Base-by-base conservation (phyloP, 2,113 vertebrate species). In the Bubo scandiacus region DNA sequence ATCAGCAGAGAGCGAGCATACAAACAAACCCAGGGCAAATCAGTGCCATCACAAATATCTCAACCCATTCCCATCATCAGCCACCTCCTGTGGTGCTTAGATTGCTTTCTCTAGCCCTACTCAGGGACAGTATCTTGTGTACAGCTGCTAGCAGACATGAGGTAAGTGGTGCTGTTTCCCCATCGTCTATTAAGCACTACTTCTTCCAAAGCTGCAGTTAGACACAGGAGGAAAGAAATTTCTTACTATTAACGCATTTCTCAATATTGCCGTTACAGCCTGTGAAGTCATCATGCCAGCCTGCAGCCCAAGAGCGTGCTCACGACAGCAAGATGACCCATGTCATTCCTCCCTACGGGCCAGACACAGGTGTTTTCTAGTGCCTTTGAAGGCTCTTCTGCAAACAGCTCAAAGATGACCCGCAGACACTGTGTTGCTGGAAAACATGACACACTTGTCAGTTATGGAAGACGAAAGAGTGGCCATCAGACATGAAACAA, bases 321-420 rank as follows among this genome's bases (percentile, higher is more conserved):
- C 25, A 34, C 2, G 42, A 20, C 11, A 32, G 40, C 73, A 70
- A 8, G 34, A 32, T 19, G 27, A 87, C 30, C 5, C 73, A 26
- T 0, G 0, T 17, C 67, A 65, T 8, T 52, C 23, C 45, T 52
- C 43, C 67, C 36, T 26, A 8, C 0, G 1, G 26, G 5, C 22
- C 51, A 92, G 79, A n/a, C 57, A 32, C 0, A 0, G 12, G 36
- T 40, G 40, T 14, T 42, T 57, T 58, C 55, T 2, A 11, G 8
- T 9, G 3, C 34, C 52, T 45, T 12, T 43, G 19, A 6, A 70
- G 66, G 40, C 25, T 72, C 54, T 75, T 67, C 61, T 92, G 57
- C 62, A 67, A 52, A n/a, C 36, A 32, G 29, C 45, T 81, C 18
- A 4, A 29, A 43, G 40, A 21, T 9, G 36, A 38, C 8, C 34